Percentiles rank a stretch among this genome's conserved stretches.
phyloP scores from a whole-genome alignment of 1,140 invertebrate genomes.

The Homarus americanus region DNA sequence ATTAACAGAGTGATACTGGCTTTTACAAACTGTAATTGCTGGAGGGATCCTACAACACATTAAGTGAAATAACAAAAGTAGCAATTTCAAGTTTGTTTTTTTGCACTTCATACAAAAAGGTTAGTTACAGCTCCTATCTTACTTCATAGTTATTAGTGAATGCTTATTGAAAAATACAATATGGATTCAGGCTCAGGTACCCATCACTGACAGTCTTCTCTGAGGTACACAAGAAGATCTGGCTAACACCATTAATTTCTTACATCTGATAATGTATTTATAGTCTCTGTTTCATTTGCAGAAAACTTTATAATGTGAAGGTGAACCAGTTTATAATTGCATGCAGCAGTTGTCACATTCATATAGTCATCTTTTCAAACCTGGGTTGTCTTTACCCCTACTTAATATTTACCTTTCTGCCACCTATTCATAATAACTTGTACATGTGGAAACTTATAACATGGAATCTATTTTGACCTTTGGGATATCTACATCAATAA shows the following conservation, averaged over 20 bases:
- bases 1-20: not conserved
- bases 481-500: no score
- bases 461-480: no score
- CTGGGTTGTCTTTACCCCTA: not conserved
- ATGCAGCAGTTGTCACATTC: not conserved
- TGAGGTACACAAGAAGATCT: not conserved
- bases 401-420: not conserved
- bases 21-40: not conserved
- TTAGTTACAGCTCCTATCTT: not conserved
- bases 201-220: conserved; percentile 21
- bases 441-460: not conserved
- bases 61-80: not conserved
- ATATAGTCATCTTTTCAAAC: not conserved
- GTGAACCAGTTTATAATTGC: not conserved
- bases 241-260: not conserved
- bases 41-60: not conserved
- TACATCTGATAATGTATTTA: not conserved
- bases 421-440: not conserved
- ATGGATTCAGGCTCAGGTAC: conserved; percentile 30
- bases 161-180: conserved; percentile 8
- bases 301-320: not conserved
- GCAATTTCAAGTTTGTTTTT: not conserved
- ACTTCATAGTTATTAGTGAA: not conserved
- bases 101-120: not conserved
- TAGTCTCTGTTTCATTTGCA: not conserved